Evolutionary conservation across 1,140 invertebrate genomes (phyloP), one percentile per base, ranked within the genome.

Genomic region (Triops longicaudatus): DNA sequence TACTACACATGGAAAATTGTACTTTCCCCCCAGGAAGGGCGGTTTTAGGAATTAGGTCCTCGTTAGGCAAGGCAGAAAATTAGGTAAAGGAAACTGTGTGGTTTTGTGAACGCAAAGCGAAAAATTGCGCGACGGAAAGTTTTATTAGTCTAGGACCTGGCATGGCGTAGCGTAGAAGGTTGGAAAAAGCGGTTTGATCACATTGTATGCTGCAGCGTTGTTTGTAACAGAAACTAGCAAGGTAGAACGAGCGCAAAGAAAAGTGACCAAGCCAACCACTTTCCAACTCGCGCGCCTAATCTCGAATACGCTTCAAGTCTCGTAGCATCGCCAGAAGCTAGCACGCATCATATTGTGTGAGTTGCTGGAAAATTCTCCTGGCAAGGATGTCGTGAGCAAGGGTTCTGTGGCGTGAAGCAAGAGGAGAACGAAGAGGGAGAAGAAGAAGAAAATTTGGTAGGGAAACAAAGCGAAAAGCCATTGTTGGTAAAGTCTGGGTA

Each of bases 301-400:
- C 22, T 63, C 50, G 5, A 17, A 63, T 37, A 63, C 14, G 50
- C 17, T 17, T 0, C 6, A 63, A 63, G n/a, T 63, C 50, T 63
- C 50, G 14, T 63, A 63, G 50, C 50, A 63, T 63, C 50, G 50
- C 50, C 50, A 63, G 17, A 63, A 63, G 50, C 50, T 22, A 63
- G 22, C 50, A 63, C 50, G 50, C 50, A 63, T 63, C 50, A 22
- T 63, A 22, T 63, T 17, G 50, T 63, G 22, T 63, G 31, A 37
- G 14, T 14, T 6, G 50, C 17, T 63, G 14, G 50, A 63, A 63
- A 10, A 63, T 63, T 63, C 50, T 63, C 50, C 22, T 10, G 14
- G 17, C 14, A 63, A 63, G 17, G 22, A 63, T 37, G 31, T 63
- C 50, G 50, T 63, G 50, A 63, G 50, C 17, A 22, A 63, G 14